Evolutionary conservation across 2,113 vertebrate genomes (phyloP).

Genomic region (Malurus elegans): DNA sequence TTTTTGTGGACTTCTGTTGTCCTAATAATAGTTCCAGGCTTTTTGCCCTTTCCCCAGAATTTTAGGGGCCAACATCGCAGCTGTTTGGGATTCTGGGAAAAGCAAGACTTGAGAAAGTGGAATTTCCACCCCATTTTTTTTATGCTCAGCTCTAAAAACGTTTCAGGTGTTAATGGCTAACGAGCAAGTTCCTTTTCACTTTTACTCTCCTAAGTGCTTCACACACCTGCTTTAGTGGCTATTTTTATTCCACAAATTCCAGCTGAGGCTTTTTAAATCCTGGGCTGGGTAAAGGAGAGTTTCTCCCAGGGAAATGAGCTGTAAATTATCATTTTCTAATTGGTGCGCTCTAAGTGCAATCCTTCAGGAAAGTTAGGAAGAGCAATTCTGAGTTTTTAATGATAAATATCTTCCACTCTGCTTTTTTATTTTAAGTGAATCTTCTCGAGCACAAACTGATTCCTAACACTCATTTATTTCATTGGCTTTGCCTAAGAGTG

Average conservation of each 20-base stretch:
- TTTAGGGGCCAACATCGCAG: background rate
- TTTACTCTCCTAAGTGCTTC: background rate
- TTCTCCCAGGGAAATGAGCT: background rate
- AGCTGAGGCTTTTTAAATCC: background rate
- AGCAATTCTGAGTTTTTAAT: background rate
- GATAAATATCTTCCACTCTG: background rate
- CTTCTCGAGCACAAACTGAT: background rate
- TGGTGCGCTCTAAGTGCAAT: fast-evolving
- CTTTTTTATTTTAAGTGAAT: background rate
- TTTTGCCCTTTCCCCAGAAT: background rate
- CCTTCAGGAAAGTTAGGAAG: background rate
- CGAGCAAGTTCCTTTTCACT: background rate
- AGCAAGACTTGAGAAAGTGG: background rate
- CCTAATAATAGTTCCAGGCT: background rate
- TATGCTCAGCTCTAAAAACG: background rate
- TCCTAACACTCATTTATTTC: background rate
- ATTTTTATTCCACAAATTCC: background rate
- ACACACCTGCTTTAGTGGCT: background rate
- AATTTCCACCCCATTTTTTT: background rate
- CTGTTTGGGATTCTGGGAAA: background rate
- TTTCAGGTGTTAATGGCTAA: background rate
- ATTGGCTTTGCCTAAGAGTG: background rate
- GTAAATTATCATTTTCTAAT: background rate
- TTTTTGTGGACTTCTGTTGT: background rate
- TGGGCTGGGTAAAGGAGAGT: background rate